Conservation (phyloP, 1,140 invertebrate genomes). For the Sipha flava region DNA sequence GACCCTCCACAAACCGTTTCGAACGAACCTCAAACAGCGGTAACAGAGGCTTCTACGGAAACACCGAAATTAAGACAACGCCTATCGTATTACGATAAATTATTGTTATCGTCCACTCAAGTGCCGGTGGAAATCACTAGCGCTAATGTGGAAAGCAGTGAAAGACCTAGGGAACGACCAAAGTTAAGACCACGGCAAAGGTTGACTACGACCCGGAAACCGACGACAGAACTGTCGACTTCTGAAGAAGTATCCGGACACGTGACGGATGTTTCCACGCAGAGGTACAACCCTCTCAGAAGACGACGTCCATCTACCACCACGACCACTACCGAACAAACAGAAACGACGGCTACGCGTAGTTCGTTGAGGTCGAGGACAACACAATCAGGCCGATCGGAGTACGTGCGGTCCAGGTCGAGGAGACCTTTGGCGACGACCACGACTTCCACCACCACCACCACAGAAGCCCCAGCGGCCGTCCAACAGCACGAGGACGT, state of each 20-base stretch:
- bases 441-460: conserved; percentile 28
- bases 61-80: conserved; percentile 7
- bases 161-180: conserved; percentile 9
- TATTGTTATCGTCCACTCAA: background rate
- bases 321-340: conserved; percentile 26
- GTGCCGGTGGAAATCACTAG: background rate
- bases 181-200: conserved; percentile 8
- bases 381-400: conserved; percentile 16
- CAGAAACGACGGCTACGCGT: conserved; percentile 14
- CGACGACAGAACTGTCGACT: background rate
- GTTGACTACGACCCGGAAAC: conserved; percentile 14
- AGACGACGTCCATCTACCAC: conserved; percentile 33
- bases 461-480: background rate
- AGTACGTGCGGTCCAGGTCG: conserved; percentile 35
- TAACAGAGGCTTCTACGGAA: background rate
- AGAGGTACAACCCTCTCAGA: background rate
- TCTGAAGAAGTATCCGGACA: conserved; percentile 12
- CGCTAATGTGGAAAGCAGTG: background rate
- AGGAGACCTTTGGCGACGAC: conserved; percentile 35
- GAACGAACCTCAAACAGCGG: background rate
- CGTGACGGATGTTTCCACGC: background rate
- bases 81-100: conserved; percentile 9
- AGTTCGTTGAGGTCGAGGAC: conserved; percentile 11
- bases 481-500: background rate
- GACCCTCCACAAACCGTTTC: background rate